phyloP scores from a whole-genome alignment of 2,888 invertebrate species.

The Lobophora halterata region DNA sequence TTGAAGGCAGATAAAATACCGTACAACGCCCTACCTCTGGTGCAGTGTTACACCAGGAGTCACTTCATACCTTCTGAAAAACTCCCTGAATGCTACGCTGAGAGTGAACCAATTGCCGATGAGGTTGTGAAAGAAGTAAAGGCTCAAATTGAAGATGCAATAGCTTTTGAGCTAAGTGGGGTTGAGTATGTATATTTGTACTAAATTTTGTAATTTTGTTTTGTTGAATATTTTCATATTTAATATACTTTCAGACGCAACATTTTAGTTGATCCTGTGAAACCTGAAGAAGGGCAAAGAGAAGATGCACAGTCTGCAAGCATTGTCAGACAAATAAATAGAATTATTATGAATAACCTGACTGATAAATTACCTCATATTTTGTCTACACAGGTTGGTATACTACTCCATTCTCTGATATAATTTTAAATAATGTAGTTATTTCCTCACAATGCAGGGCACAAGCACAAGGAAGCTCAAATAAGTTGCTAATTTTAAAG shows the following conservation, averaged over 20 bases:
- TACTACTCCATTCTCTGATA: too few relatives aligned
- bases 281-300: constrained; percentile 46
- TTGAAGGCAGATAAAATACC: constrained; percentile 81
- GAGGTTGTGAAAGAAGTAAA: constrained; percentile 76
- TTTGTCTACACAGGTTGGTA: constrained; percentile 78
- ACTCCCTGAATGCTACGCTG: constrained; percentile 82
- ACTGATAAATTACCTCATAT: constrained; percentile 82
- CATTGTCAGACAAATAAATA: constrained; percentile 85
- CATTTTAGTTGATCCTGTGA: constrained; percentile 33
- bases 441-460: too few relatives aligned
- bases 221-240: not conserved
- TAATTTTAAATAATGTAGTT: not conserved
- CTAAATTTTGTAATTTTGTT: not conserved
- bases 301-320: constrained; percentile 73
- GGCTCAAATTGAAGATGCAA: constrained; percentile 81
- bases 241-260: constrained; percentile 39
- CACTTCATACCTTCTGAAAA: constrained; percentile 81
- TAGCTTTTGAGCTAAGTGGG: constrained; percentile 82
- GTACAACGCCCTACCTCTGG: constrained; percentile 85
- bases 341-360: constrained; percentile 83
- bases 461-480: too few relatives aligned
- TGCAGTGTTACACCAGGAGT: constrained; percentile 90
- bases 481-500: too few relatives aligned
- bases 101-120: constrained; percentile 68
- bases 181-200: constrained; percentile 80